phyloP scores from a whole-genome alignment of 2,113 vertebrate genomes.

The Orientallactaga bullata region DNA sequence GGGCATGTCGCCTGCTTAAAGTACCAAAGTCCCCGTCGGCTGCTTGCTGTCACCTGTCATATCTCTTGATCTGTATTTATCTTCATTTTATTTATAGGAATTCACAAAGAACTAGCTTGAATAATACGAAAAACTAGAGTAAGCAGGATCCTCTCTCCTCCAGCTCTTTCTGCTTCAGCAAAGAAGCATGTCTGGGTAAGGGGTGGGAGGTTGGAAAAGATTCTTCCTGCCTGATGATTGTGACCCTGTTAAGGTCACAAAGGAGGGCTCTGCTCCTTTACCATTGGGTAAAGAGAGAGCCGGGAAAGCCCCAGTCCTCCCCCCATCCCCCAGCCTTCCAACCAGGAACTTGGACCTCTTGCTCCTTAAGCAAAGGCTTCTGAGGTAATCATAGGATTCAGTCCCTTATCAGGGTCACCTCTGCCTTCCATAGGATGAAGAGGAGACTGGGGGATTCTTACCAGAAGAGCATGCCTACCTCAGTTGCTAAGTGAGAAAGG shows the following conservation, averaged over 20 bases:
- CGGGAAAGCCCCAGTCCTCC: not conserved
- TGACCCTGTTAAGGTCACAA: not conserved
- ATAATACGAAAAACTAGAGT: not conserved
- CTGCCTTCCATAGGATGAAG: not conserved
- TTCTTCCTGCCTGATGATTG: not conserved
- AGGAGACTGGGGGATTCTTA: not conserved
- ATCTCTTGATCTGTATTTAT: constrained; percentile 53
- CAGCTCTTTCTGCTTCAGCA: not conserved
- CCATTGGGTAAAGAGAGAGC: no score
- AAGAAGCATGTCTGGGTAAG: not conserved
- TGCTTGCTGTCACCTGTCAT: not conserved
- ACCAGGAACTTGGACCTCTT: not conserved
- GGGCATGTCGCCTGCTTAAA: not conserved
- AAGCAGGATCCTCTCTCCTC: not conserved
- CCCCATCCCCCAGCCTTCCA: not conserved
- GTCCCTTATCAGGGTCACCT: not conserved
- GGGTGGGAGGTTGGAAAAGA: no score
- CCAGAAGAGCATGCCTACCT: not conserved
- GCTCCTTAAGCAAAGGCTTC: not conserved
- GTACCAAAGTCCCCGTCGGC: not conserved
- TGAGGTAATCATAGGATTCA: not conserved
- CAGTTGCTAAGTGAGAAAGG: not conserved
- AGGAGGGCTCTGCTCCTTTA: not conserved
- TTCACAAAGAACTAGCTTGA: constrained; percentile 50
- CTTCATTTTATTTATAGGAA: constrained; percentile 28